Conservation (phyloP, 2,113 vertebrate genomes). For the Cervus canadensis region DNA sequence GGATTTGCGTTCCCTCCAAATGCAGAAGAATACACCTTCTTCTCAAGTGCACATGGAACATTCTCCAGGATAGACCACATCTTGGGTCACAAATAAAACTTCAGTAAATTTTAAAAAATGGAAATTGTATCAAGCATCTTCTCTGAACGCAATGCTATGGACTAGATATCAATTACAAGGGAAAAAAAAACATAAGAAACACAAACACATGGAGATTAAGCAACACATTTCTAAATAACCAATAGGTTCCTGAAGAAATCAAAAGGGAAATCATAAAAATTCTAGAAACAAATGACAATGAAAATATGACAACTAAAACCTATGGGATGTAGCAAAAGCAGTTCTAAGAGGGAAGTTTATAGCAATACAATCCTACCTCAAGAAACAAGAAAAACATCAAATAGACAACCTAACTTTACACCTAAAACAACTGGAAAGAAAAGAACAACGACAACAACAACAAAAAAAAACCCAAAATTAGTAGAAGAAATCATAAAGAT, state of each 20-base stretch:
- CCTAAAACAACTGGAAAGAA: neutral
- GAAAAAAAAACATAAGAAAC: neutral
- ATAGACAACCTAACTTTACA: neutral
- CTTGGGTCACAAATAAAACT: neutral
- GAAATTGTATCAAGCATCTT: neutral
- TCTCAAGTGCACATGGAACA: neutral
- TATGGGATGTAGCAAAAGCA: neutral
- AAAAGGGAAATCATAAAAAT: neutral
- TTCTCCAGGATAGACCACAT: neutral
- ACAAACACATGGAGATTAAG: neutral
- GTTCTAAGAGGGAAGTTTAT: neutral
- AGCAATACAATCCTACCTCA: neutral
- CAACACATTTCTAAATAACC: neutral
- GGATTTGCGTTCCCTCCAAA: neutral
- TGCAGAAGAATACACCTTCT: neutral
- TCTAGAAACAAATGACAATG: neutral
- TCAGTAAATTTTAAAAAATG: neutral
- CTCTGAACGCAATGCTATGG: neutral
- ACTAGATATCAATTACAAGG: neutral
- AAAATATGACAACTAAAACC: neutral
- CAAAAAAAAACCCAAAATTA: neutral
- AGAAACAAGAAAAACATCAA: neutral
- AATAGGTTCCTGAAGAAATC: neutral
- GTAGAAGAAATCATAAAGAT: neutral
- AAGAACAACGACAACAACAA: neutral